Evolutionary conservation across 2,888 invertebrate genomes (phyloP).

Genomic region (Drosophila meridionalis): DNA sequence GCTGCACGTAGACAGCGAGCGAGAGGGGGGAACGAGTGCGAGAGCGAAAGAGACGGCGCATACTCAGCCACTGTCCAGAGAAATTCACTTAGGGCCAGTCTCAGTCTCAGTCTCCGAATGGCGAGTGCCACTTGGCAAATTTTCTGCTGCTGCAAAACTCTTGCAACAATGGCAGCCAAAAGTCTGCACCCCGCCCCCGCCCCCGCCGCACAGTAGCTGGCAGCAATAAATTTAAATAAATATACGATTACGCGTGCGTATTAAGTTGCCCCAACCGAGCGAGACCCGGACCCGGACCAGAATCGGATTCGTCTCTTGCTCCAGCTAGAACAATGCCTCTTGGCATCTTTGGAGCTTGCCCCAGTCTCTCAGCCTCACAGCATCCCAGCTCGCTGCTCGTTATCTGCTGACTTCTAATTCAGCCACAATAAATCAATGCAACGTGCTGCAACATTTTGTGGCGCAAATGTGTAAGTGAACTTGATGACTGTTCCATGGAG

Average conservation of each 20-base stretch:
- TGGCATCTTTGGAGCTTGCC: constrained; percentile 32
- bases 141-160: constrained; percentile 37
- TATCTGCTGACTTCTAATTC: constrained; percentile 81
- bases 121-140: constrained; percentile 49
- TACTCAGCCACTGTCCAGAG: constrained; percentile 6
- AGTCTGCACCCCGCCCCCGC: background rate
- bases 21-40: background rate
- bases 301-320: background rate
- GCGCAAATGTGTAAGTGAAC: constrained; percentile 79
- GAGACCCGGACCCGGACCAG: background rate
- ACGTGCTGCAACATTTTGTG: constrained; percentile 80
- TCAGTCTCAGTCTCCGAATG: constrained; percentile 2
- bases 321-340: constrained; percentile 60
- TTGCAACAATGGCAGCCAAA: constrained; percentile 24
- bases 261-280: constrained; percentile 74
- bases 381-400: constrained; percentile 48
- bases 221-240: constrained; percentile 82
- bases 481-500: constrained; percentile 62
- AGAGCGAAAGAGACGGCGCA: background rate
- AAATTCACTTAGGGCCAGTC: constrained; percentile 48
- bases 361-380: constrained; percentile 1
- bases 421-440: constrained; percentile 79
- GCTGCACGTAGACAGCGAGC: constrained; percentile 53
- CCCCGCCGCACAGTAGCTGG: constrained; percentile 58
- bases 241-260: constrained; percentile 82